phyloP scores from a whole-genome alignment of 2,113 vertebrate genomes.

The Alligator sinensis region DNA sequence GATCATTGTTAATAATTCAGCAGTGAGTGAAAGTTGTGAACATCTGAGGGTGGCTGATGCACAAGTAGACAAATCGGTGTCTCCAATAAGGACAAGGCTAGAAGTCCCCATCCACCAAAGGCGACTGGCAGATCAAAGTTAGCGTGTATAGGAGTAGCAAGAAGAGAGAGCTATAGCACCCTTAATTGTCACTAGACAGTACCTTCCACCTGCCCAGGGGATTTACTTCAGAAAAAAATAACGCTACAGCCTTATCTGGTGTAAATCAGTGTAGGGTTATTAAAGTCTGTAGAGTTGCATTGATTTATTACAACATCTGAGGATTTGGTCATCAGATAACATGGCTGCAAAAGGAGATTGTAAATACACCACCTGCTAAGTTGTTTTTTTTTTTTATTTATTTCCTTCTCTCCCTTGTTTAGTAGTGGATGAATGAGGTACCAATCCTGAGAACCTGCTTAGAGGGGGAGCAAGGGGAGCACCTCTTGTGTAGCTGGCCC shows the following conservation, averaged over 20 bases:
- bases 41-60: neutral
- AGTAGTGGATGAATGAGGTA: no score
- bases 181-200: neutral
- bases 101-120: neutral
- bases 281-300: neutral
- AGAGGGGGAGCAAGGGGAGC: no score
- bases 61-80: neutral
- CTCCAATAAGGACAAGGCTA: neutral
- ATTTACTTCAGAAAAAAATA: no score
- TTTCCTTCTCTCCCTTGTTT: neutral
- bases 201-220: neutral
- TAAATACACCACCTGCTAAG: neutral
- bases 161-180: neutral
- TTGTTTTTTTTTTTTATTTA: neutral
- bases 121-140: neutral
- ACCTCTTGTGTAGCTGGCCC: no score
- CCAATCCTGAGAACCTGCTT: no score
- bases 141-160: neutral
- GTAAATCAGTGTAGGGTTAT: neutral
- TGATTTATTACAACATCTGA: neutral
- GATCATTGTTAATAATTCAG: neutral
- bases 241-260: neutral
- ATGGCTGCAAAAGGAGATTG: neutral
- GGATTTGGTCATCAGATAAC: neutral
- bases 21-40: neutral